Evolutionary conservation across 1,140 invertebrate species (phyloP), one percentile per base, ranked within the genome.

Genomic region (Augochlora pura): DNA sequence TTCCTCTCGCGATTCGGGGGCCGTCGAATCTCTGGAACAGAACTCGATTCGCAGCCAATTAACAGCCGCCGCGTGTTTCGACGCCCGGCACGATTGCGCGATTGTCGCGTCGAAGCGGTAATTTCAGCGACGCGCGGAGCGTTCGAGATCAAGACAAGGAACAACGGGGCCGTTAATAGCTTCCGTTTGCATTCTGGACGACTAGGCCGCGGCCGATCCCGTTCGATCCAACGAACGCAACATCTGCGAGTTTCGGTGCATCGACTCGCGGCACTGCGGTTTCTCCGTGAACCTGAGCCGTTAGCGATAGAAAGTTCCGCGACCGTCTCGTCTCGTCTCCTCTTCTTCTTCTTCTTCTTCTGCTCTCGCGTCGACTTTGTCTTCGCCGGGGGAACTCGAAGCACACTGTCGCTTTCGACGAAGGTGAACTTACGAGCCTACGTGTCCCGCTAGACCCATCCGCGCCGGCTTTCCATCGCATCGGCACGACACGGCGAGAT

Each of bases 391-490:
- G 49, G 63, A 79, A 68, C 52, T 63, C 67, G 67, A 52, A 52
- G 52, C 49, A 80, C 71, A 80, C 71, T 54, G n/a, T 79, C 60
- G 63, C 81, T 84, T 69, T 80, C 57, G 21, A 57, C 74, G 64
- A 69, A 64, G 18, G 14, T 54, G 39, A 79, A 39, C 27, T 65
- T 76, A 38, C 16, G 27, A 75, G 46, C 54, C 46, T 46, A 21
- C 62, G 66, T 57, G 67, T 49, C 49, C 18, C 66, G 52, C 27
- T 82, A 57, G 38, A 67, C 71, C 74, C 54, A 59, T 46, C 42
- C 42, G 10, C 42, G 10, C 42, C 42, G 68, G 73, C 84, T 85
- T 84, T 85, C 78, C 78, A 83, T 71, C 42, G 69, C 32, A 32
- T 32, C 32, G 32, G 18, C 16, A 21, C 49, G 54, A 38, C 25